Conservation (phyloP, 2,888 invertebrate species). For the Corbicula japonica region DNA sequence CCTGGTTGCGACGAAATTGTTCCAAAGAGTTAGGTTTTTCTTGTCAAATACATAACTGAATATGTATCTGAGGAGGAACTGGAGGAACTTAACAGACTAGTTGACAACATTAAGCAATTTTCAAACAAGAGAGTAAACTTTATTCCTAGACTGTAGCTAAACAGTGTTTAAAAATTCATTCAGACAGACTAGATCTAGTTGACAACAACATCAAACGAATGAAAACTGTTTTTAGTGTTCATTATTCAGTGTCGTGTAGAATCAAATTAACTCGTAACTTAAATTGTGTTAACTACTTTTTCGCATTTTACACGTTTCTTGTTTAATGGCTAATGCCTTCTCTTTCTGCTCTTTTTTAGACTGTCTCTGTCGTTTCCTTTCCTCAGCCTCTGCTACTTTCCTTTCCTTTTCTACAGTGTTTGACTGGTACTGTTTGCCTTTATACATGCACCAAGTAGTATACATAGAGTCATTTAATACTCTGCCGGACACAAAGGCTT, state of each 20-base stretch:
- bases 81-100: neutral
- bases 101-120: neutral
- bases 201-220: neutral
- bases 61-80: neutral
- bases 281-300: neutral
- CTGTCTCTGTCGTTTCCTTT: neutral
- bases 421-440: neutral
- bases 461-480: slow-evolving; percentile 14
- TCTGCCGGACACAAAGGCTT: neutral
- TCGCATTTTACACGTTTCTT: neutral
- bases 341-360: neutral
- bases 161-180: neutral
- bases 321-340: neutral
- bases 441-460: slow-evolving; percentile 6
- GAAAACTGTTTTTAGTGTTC: neutral
- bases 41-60: neutral
- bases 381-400: neutral
- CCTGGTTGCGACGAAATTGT: too few species aligned
- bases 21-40: neutral
- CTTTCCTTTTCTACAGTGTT: neutral
- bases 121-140: neutral
- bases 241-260: neutral
- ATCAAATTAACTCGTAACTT: neutral
- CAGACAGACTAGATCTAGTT: neutral
- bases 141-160: neutral